phyloP scores from a whole-genome alignment of 2,888 invertebrate genomes.

The Psylliodes chrysocephalus region DNA sequence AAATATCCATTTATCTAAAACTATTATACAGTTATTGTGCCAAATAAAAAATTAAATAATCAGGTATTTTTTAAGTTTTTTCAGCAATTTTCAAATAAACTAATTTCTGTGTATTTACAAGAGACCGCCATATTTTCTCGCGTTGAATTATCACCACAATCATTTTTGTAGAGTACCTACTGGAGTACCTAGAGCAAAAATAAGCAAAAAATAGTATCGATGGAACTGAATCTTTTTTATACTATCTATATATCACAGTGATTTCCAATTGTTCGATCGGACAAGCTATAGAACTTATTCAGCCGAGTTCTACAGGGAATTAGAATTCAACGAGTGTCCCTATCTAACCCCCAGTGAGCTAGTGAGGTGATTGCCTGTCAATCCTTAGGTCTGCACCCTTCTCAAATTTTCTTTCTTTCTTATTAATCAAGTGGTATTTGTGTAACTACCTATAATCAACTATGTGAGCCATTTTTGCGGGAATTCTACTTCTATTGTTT shows the following conservation, averaged over 20 bases:
- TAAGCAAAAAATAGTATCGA: too few relatives aligned
- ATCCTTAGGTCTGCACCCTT: slow-evolving; percentile 61
- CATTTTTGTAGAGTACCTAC: too few relatives aligned
- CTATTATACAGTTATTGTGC: too few relatives aligned
- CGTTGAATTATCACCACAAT: too few relatives aligned
- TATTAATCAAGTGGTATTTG: slow-evolving; percentile 59
- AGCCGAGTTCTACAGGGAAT: slow-evolving; percentile 51
- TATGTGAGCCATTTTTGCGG: slow-evolving; percentile 38
- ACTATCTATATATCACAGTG: slow-evolving; percentile 6
- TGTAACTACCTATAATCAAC: slow-evolving; percentile 48
- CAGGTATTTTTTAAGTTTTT: too few relatives aligned
- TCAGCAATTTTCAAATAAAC: too few relatives aligned
- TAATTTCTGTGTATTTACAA: too few relatives aligned
- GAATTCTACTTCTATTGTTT: too few relatives aligned
- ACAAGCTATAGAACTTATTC: slow-evolving; percentile 32
- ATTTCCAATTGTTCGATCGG: slow-evolving; percentile 32
- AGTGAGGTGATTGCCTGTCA: slow-evolving; percentile 65
- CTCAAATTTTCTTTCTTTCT: slow-evolving; percentile 58
- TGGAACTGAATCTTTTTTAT: neutral
- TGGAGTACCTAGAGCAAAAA: too few relatives aligned
- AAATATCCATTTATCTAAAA: too few relatives aligned
- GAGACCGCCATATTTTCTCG: too few relatives aligned
- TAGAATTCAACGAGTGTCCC: slow-evolving; percentile 64
- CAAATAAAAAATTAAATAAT: too few relatives aligned
- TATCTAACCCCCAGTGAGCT: slow-evolving; percentile 61